Conservation (phyloP, 2,113 vertebrate genomes). For the Osmerus mordax region DNA sequence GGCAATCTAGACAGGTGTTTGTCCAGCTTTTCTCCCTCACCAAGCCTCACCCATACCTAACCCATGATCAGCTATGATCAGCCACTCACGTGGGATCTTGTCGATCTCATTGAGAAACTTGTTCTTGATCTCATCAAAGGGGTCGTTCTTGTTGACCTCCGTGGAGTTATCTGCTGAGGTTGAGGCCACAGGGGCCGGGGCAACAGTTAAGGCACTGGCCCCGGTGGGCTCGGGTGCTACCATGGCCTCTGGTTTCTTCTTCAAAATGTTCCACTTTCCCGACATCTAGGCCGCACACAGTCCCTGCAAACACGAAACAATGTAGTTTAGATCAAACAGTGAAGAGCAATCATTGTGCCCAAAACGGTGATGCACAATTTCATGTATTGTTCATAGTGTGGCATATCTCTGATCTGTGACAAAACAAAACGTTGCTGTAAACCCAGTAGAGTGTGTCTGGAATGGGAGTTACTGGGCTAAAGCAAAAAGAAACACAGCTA, state of each 20-base stretch:
- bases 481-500: conserved; percentile 22
- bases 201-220: conserved; percentile 62
- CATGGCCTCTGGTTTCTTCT: conserved; percentile 76
- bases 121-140: conserved; percentile 84
- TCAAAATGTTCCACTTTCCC: conserved; percentile 84
- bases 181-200: conserved; percentile 61
- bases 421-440: conserved; percentile 18
- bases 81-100: conserved; percentile 88
- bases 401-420: neutral
- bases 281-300: conserved; percentile 65
- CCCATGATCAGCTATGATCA: too few relatives aligned
- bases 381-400: too few relatives aligned
- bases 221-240: conserved; percentile 69
- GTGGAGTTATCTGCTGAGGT: conserved; percentile 80
- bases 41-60: neutral
- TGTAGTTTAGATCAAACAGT: neutral
- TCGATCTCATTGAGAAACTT: conserved; percentile 93
- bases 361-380: too few relatives aligned
- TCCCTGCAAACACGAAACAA: conserved; percentile 44
- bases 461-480: neutral
- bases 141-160: conserved; percentile 77
- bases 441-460: neutral
- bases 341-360: neutral
- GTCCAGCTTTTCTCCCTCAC: neutral
- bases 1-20: conserved; percentile 25